phyloP scores from a whole-genome alignment of 2,113 vertebrate genomes.

The Xenotilapia flavipinnis region DNA sequence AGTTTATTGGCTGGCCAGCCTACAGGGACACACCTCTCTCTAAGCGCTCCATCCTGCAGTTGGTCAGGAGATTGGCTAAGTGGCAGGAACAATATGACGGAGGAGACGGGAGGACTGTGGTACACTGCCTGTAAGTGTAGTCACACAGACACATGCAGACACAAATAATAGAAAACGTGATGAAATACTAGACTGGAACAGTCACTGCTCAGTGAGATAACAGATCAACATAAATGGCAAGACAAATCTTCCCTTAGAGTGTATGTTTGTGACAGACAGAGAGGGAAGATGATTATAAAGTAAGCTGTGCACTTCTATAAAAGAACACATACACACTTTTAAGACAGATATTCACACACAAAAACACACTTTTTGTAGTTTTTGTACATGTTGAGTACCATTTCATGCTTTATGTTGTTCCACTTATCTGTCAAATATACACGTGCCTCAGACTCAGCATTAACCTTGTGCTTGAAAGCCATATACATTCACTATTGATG shows the following conservation, averaged over 20 bases:
- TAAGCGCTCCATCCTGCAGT: constrained; percentile 91
- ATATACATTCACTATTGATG: neutral
- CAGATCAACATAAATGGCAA: neutral
- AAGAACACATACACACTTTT: neutral
- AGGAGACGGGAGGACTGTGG: constrained; percentile 89
- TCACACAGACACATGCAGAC: neutral
- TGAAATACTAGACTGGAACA: neutral
- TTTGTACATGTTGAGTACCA: neutral
- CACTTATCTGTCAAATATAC: neutral
- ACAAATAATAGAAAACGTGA: neutral
- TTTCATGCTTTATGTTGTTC: neutral
- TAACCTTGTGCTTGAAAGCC: neutral
- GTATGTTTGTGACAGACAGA: neutral
- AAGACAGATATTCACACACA: neutral
- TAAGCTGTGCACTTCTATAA: neutral
- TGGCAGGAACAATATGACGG: constrained; percentile 97
- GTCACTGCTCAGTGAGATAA: neutral
- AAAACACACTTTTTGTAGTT: neutral
- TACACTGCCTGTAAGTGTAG: constrained; percentile 91
- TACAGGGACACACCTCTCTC: constrained; percentile 93
- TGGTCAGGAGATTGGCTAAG: constrained; percentile 88
- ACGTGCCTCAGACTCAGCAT: neutral
- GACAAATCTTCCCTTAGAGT: neutral
- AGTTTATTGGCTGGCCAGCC: constrained; percentile 97
- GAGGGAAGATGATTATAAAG: neutral